Evolutionary conservation across 2,797 vertebrate species (phyloP), one percentile per base, ranked within the genome.

Genomic region (Meriones psammophilus): DNA sequence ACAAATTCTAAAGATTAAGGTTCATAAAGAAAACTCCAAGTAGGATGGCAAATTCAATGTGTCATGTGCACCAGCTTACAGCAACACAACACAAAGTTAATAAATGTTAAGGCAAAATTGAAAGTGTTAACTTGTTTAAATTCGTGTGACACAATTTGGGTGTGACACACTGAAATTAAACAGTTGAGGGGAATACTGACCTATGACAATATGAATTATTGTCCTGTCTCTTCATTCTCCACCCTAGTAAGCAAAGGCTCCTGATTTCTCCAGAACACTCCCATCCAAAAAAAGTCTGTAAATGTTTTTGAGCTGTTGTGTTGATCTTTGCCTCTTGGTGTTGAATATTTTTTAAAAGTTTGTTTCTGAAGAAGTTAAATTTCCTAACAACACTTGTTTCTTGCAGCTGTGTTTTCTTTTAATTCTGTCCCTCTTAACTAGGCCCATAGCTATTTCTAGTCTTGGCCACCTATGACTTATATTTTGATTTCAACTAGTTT

Each of bases 81-180:
- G 64, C 64, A 84, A 92, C 3, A 88, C 50, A 56, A 87, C 64
- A 81, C 9, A 89, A 90, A 81, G 33, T 42, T 90, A 88, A 66
- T 9, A n/a, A 42, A 88, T 79, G 81, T 64, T 89, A 90, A 92
- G 54, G 9, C 79, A 39, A 73, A 73, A 54, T 58, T 86, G 36
- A 69, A 94, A 97, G 36, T 58, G 33, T 90, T 90, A 91, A 90
- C 13, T 62, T 84, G 88, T 88, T 73, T 93, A 90, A 90, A 58
- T 73, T 56, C 54, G 88, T n/a, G 10, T 56, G n/a, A n/a, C n/a
- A 14, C 33, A 86, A 90, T 3, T 86, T 8, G n/a, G 30, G 4
- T 78, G 36, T 58, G 83, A 96, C 77, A 84, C n/a, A 87, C 39
- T 87, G 56, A 92, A 74, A 71, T 76, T 87, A 92, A 92, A 78